Base-by-base conservation (phyloP, 2,888 invertebrate species). In the Ctenicera cuprea region DNA sequence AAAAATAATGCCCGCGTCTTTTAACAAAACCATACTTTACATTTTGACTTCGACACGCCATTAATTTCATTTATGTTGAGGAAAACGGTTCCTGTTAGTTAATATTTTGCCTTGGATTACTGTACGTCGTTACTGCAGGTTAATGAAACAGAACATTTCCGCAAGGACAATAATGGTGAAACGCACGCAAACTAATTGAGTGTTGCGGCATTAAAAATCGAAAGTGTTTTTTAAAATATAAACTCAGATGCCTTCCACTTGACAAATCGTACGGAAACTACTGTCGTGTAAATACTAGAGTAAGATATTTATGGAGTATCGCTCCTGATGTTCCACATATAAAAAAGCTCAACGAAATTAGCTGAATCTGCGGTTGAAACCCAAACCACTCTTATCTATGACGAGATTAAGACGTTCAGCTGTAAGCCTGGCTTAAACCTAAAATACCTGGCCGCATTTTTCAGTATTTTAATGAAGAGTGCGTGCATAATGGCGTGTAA, bases 211-310 rank as follows among this genome's bases (percentile, higher is more conserved):
- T 54, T 52, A 52, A n/a, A n/a, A 54, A 54, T 54, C 14, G 54
- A 54, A 26, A 14, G 30, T 26, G 14, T 26, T 52, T 59, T 59
- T 38, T 18, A 38, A 59, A 20, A 38, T 59, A 59, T 20, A 37
- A 38, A 38, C 38, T 20, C 38, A 38, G 38, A 57, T 54, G 38
- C 38, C 43, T 43, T 67, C 26, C 57, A 43, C 57, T 67, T 67
- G 67, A 67, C 67, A 67, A 67, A 67, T 67, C 37, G 68, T 68
- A 67, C 52, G 57, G 41, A 64, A 64, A 64, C 64, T 48, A 50
- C 64, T 59, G 59, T 59, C 59, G 30, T 59, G 59, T 59, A 59
- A 59, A 59, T 59, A 59, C 38, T 59, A 14, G 59, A 59, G 59
- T 38, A 57, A 59, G 67, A 67, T 67, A 67, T 67, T 67, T 67